These are phyloP conservation scores for Tubulanus polymorphus DNA, from an alignment of 2,888 invertebrate genomes.

Conservation along the genomic window DNA sequence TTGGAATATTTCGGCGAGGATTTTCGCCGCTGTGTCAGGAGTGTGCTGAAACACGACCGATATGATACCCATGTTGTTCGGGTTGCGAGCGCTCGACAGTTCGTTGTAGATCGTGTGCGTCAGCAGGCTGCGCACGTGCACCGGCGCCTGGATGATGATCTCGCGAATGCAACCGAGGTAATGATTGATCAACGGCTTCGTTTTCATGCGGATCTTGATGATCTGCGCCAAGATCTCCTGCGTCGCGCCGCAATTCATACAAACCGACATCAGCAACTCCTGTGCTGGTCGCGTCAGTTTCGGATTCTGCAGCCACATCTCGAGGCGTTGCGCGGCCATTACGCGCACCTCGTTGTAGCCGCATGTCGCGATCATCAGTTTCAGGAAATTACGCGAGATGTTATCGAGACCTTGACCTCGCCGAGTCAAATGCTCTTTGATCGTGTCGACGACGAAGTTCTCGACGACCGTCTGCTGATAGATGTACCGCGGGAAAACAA, in stretches of 20 bases:
- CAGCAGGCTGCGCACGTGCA: conserved; percentile 77
- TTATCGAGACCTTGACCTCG: conserved; percentile 73
- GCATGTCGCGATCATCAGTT: conserved; percentile 76
- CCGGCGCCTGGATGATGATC: conserved; percentile 78
- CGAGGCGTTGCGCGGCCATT: conserved; percentile 74
- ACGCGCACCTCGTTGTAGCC: conserved; percentile 82
- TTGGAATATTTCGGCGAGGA: conserved; percentile 58
- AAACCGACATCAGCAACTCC: conserved; percentile 84
- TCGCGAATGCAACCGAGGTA: conserved; percentile 86
- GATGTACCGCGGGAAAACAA: conserved; percentile 61
- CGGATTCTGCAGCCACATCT: conserved; percentile 93
- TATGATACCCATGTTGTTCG: conserved; percentile 90
- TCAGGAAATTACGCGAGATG: conserved; percentile 82
- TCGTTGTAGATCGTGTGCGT: conserved; percentile 94
- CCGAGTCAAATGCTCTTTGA: conserved; percentile 80
- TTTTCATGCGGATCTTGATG: conserved; percentile 86
- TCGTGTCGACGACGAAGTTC: conserved; percentile 76
- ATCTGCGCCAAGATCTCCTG: conserved; percentile 77
- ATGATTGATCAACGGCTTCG: conserved; percentile 84
- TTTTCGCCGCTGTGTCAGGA: conserved; percentile 72
- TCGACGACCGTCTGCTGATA: conserved; percentile 69
- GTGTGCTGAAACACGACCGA: conserved; percentile 82
- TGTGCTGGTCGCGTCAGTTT: conserved; percentile 89
- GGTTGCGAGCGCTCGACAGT: conserved; percentile 79
- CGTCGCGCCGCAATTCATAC: conserved; percentile 79